Percentiles rank a stretch among this genome's conserved stretches.
Conservation (phyloP, 2,888 invertebrate genomes). For the Rhamphomyia laevipes region DNA sequence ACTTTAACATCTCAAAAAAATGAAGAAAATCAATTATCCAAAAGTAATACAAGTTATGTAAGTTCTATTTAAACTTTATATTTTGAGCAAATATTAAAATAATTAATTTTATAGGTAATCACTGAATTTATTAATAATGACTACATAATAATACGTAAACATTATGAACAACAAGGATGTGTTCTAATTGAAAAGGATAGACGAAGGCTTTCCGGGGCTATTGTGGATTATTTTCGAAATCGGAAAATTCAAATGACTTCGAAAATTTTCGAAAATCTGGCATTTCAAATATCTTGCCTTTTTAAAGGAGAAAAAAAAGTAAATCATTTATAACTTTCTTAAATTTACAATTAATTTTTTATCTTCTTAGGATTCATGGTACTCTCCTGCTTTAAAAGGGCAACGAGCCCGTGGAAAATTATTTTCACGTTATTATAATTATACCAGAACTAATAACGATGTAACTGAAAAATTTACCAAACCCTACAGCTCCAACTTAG, state of each 20-base stretch:
- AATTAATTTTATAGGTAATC: neutral
- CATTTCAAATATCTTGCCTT: neutral
- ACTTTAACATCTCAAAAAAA: neutral
- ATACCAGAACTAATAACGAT: neutral
- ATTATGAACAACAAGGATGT: neutral
- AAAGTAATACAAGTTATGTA: neutral
- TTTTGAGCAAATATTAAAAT: neutral
- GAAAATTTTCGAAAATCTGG: neutral
- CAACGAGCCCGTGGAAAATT: neutral
- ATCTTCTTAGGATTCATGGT: too few relatives aligned
- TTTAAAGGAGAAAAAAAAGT: neutral
- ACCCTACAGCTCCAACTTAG: too few relatives aligned
- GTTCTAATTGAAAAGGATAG: neutral
- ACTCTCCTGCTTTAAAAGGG: neutral
- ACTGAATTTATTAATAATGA: neutral
- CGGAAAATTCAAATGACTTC: neutral
- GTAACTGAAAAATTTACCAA: neutral
- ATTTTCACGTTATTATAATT: neutral
- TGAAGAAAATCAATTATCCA: neutral
- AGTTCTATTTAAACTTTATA: neutral
- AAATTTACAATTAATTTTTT: too few relatives aligned
- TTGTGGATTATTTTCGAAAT: neutral
- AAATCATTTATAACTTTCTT: too few relatives aligned
- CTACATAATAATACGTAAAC: neutral
- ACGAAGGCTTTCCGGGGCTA: neutral